Evolutionary conservation across 1,140 invertebrate genomes (phyloP), one percentile per base, ranked within the genome.

Genomic region (Euschistus heros): DNA sequence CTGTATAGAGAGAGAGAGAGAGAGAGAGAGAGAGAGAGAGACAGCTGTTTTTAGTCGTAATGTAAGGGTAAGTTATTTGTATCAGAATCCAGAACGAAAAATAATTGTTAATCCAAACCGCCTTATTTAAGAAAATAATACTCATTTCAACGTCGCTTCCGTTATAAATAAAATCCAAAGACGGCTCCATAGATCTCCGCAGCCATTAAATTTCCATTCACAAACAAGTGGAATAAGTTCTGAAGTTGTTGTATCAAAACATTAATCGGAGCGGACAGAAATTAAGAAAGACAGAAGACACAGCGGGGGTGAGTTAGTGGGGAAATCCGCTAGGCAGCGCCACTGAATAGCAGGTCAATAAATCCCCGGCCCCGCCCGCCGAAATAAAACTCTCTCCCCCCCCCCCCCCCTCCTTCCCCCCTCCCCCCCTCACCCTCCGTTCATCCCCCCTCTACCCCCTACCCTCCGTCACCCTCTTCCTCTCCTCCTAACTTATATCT

Each of bases 331-430:
- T 22, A 57, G 54, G 54, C 18, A 57, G 54, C 54, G 54, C 54
- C 54, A 57, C 54, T 57, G 54, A 57, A 57, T 57, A 24, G 20
- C 54, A 57, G 54, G 54, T 57, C 54, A 57, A 57, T 57, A 57
- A 57, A 57, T 57, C 54, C 24, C 18, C 18, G 18, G 54, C 54
- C 54, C 54, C 54, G 54, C 54, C 33, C 33, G 33, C 33, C 33
- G 33, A 37, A 37, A 37, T 37, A 37, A 57, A 57, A 57, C 24
- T 24, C 54, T 24, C 18, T 18, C n/a, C 18, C 52, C 52, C 52
- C 3, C 54, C 54, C 24, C 54, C 24, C 10, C 26, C 47, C 15
- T 33, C 26, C 60, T 26, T 33, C 24, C 33, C 61, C 37, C 61
- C 6, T 20, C 27, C 6, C 18, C 27, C 24, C n/a, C 54, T 24